Percentiles rank a stretch among this genome's conserved stretches.
Conservation (phyloP, 2,113 vertebrate species). For the Micromys minutus region DNA sequence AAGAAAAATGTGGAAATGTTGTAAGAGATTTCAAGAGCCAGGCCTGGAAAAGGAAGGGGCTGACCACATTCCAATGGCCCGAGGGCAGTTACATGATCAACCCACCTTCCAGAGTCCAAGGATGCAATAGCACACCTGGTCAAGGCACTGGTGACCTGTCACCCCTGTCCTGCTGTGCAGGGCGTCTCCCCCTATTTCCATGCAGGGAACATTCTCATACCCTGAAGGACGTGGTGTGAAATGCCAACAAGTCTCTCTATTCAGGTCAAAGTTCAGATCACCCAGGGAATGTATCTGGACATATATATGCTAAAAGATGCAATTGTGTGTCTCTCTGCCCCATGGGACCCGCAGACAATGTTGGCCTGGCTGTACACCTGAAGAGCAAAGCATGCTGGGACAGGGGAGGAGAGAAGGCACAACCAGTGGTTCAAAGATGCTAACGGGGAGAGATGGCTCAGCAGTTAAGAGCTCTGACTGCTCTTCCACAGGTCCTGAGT, state of each 20-base stretch:
- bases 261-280: neutral
- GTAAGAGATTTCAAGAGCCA: neutral
- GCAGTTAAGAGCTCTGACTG: no score
- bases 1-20: neutral
- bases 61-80: neutral
- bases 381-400: neutral
- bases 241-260: neutral
- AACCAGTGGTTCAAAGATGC: neutral
- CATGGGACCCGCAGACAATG: neutral
- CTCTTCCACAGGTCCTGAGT: no score
- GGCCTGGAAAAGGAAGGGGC: neutral
- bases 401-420: neutral
- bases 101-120: neutral
- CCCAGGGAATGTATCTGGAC: neutral
- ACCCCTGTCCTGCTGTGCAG: neutral
- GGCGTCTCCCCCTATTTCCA: neutral
- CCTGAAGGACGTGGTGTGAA: neutral
- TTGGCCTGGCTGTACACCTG: neutral
- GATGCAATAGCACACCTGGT: fast-evolving
- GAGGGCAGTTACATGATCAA: neutral
- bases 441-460: no score
- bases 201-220: neutral
- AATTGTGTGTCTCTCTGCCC: neutral
- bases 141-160: neutral
- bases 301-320: neutral